These are phyloP conservation scores for Linepithema humile DNA, from an alignment of 1,140 invertebrate species.

Conservation along the genomic window DNA sequence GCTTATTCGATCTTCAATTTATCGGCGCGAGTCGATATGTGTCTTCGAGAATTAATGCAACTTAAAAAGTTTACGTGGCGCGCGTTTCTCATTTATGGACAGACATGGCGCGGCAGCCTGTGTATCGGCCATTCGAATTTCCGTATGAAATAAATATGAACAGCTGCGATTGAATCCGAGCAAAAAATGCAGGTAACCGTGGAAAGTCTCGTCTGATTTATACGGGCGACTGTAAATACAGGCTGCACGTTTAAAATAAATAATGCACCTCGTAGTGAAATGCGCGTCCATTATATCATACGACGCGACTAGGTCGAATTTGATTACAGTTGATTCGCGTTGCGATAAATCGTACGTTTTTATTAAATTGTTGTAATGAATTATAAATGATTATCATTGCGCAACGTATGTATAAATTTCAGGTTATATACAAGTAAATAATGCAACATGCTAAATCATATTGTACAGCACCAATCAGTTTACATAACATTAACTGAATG, in stretches of 20 bases:
- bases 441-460: not conserved
- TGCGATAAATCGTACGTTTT: not conserved
- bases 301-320: not conserved
- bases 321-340: not conserved
- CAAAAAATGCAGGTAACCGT: not conserved
- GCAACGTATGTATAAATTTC: not conserved
- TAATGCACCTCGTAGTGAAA: not conserved
- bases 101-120: not conserved
- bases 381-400: not conserved
- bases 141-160: conserved; percentile 36
- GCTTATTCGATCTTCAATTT: conserved; percentile 8
- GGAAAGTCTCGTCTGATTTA: conserved; percentile 38
- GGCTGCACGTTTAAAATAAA: conserved; percentile 37
- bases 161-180: conserved; percentile 11
- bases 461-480: not conserved
- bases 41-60: conserved; percentile 39
- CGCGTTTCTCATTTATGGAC: conserved; percentile 39
- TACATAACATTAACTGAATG: not conserved
- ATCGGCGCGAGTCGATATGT: not conserved
- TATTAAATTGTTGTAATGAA: not conserved
- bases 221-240: conserved; percentile 26
- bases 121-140: conserved; percentile 5
- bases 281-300: not conserved
- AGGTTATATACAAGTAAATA: not conserved
- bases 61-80: conserved; percentile 29